These are phyloP conservation scores for Chrysomela aeneicollis DNA, from an alignment of 2,888 invertebrate genomes.

Conservation along the genomic window DNA sequence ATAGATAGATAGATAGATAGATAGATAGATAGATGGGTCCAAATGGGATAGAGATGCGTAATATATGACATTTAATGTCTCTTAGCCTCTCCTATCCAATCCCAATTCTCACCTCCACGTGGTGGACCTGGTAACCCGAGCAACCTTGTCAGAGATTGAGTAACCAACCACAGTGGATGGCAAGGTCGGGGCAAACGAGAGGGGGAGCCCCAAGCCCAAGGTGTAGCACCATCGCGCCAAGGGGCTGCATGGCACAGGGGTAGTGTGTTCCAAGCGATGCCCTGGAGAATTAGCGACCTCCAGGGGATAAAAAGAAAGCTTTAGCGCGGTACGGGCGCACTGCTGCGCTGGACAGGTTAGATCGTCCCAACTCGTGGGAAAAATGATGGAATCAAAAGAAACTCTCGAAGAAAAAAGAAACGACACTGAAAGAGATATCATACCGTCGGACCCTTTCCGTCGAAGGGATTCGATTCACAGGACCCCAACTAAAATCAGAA, in stretches of 20 bases:
- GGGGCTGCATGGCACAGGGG: slow-evolving; percentile 12
- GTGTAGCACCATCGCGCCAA: background rate
- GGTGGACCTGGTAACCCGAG: too few species aligned
- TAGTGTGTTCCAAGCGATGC: slow-evolving; percentile 8
- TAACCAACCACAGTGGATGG: background rate
- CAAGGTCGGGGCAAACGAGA: background rate
- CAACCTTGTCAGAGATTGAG: too few species aligned
- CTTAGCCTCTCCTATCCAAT: too few species aligned
- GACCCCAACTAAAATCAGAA: background rate
- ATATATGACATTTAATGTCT: too few species aligned
- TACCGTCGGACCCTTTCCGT: background rate
- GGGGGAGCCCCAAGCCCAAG: background rate
- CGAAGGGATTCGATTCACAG: background rate
- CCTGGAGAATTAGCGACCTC: background rate
- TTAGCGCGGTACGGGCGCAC: background rate
- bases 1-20: too few species aligned
- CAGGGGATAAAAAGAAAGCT: slow-evolving; percentile 8
- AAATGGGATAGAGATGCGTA: too few species aligned
- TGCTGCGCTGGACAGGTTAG: background rate
- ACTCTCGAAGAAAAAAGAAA: background rate
- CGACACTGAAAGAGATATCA: background rate
- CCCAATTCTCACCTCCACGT: too few species aligned
- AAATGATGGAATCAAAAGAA: background rate
- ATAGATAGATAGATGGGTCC: too few species aligned
- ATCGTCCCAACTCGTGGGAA: background rate